Percentiles rank a stretch among this genome's conserved stretches.
Conservation (phyloP, 1,140 invertebrate species). For the Heterodera schachtii region DNA sequence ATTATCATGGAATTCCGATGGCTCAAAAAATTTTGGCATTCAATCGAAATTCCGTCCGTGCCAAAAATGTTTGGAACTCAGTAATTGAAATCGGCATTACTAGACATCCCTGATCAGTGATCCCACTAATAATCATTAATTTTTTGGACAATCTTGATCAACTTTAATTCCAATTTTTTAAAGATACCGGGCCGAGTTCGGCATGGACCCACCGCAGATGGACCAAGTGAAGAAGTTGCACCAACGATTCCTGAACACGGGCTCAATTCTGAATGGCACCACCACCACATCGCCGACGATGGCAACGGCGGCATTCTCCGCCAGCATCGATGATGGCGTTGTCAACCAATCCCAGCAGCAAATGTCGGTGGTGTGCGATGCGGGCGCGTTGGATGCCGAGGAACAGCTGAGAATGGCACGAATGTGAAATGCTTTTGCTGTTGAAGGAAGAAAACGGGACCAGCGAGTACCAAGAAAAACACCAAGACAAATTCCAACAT, state of each 20-base stretch:
- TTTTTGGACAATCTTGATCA: too few species aligned
- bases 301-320: background rate
- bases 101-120: too few species aligned
- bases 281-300: too few species aligned
- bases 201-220: constrained; percentile 50
- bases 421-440: background rate
- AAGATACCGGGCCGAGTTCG: constrained; percentile 52
- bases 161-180: constrained; percentile 7
- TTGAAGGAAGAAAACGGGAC: too few species aligned
- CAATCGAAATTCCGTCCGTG: too few species aligned
- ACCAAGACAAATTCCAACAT: too few species aligned
- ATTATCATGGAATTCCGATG: too few species aligned
- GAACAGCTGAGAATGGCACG: constrained; percentile 8
- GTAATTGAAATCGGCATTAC: too few species aligned
- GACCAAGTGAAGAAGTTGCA: constrained; percentile 55
- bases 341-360: background rate
- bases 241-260: constrained; percentile 45
- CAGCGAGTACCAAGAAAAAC: too few species aligned
- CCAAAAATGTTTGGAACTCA: too few species aligned
- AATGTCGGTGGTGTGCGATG: background rate
- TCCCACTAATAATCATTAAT: too few species aligned
- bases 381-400: background rate
- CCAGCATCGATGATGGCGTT: background rate
- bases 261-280: constrained; percentile 25
- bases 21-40: too few species aligned